These are phyloP conservation scores for Heptranchias perlo DNA, from an alignment of 2,113 vertebrate genomes.

Conservation along the genomic window DNA sequence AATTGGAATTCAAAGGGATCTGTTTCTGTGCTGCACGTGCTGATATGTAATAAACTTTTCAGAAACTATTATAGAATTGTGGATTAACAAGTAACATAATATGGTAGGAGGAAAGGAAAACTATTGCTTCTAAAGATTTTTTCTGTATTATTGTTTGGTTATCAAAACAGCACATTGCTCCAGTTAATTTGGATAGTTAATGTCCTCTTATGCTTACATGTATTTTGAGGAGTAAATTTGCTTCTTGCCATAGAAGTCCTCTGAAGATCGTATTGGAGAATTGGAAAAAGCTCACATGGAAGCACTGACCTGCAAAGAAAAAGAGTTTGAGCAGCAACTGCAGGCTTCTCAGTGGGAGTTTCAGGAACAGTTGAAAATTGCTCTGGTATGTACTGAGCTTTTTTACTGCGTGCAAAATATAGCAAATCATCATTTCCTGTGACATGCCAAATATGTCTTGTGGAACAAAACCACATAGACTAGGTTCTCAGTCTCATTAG, in stretches of 20 bases:
- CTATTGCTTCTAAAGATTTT: background rate
- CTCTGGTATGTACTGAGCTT: conserved; percentile 62
- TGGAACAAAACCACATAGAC: background rate
- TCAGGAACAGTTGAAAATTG: conserved; percentile 63
- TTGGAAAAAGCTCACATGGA: conserved; percentile 71
- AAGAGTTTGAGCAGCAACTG: conserved; percentile 60
- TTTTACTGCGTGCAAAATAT: background rate
- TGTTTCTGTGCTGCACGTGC: background rate
- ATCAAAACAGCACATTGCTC: background rate
- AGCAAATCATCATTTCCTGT: background rate
- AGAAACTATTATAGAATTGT: background rate
- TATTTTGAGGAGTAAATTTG: background rate
- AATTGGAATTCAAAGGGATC: background rate
- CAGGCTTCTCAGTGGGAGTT: conserved; percentile 53
- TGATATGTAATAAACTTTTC: background rate
- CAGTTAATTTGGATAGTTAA: background rate
- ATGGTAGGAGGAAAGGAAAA: background rate
- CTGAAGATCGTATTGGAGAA: conserved; percentile 69
- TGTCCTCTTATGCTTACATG: background rate
- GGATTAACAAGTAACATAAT: background rate
- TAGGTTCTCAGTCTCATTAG: background rate
- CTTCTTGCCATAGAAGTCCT: conserved; percentile 66
- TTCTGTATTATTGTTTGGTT: background rate
- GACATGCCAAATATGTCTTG: background rate
- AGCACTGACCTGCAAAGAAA: conserved; percentile 71